A percentile compares a stretch with the other conserved stretches of the same genome.
Evolutionary conservation across 2,888 invertebrate species (phyloP).

Genomic region (Liopterus haemorrhoidalis): DNA sequence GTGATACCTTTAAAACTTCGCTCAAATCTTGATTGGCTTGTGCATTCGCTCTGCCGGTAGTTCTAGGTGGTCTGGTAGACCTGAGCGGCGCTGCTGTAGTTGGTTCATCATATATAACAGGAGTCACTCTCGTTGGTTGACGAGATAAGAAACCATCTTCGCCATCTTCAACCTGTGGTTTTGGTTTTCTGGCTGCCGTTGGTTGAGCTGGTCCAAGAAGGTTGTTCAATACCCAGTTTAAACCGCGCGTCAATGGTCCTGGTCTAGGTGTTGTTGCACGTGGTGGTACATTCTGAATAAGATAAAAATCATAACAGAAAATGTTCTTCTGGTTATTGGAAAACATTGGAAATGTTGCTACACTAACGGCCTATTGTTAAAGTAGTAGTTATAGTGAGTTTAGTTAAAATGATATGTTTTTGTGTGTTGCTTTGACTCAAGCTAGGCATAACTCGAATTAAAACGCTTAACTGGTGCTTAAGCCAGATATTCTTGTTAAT

Average conservation of each 20-base stretch:
- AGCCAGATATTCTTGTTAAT: no score
- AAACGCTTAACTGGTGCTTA: no score
- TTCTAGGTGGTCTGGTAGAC: no score
- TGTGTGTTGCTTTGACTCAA: no score
- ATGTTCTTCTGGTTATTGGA: constrained; percentile 36
- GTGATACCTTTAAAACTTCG: no score
- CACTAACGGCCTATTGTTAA: no score
- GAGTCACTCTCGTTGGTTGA: constrained; percentile 41
- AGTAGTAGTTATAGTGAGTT: no score
- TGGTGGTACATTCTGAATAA: constrained; percentile 35
- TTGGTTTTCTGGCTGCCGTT: constrained; percentile 4
- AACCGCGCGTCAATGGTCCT: constrained; percentile 40
- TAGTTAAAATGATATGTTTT: no score
- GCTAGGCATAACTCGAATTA: no score
- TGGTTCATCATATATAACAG: constrained; percentile 37
- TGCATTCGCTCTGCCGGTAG: no score
- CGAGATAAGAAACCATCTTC: constrained; percentile 37
- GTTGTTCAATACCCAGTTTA: constrained; percentile 42
- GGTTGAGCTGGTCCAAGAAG: constrained; percentile 36
- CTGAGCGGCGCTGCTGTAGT: constrained; percentile 12
- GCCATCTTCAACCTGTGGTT: constrained; percentile 7
- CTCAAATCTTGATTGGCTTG: no score
- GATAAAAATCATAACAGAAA: constrained; percentile 9
- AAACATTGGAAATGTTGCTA: no score
- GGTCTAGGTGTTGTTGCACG: constrained; percentile 49